These are phyloP conservation scores for Trichogramma evanescens DNA, from an alignment of 2,888 invertebrate genomes.

Conservation along the genomic window DNA sequence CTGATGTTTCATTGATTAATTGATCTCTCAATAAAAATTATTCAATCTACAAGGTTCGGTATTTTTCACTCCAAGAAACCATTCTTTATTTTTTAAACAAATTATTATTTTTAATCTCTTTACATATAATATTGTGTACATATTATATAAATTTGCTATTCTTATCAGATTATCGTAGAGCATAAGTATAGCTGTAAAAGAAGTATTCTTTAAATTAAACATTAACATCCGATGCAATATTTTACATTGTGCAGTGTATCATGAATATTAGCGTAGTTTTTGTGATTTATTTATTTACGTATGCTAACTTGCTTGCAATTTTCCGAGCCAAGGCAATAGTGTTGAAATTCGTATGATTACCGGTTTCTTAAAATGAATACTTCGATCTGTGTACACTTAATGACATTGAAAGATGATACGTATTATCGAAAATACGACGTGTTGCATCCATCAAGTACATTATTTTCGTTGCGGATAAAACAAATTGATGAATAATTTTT, in stretches of 20 bases:
- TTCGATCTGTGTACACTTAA: no score
- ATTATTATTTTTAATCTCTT: slow-evolving; percentile 13
- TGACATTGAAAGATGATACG: no score
- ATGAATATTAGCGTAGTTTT: no score
- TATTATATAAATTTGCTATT: slow-evolving; percentile 9
- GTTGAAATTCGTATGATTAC: slow-evolving; percentile 5
- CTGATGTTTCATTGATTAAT: slow-evolving; percentile 14
- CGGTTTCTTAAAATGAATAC: no score
- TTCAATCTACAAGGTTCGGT: slow-evolving; percentile 5
- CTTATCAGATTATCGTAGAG: neutral
- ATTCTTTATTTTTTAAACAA: slow-evolving; percentile 10
- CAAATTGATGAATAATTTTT: no score
- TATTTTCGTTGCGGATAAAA: no score
- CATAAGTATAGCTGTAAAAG: neutral
- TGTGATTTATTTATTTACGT: no score
- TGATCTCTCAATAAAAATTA: slow-evolving; percentile 22
- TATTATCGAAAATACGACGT: no score
- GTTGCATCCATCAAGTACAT: no score
- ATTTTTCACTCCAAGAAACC: neutral
- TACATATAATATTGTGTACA: slow-evolving; percentile 11
- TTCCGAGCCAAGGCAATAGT: slow-evolving; percentile 19
- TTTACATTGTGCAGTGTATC: no score
- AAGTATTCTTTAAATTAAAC: no score
- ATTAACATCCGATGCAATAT: no score
- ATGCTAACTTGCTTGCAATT: slow-evolving; percentile 8